Percentiles rank a stretch among this genome's conserved stretches.
Conservation (phyloP, 2,797 vertebrate genomes). For the Anguilla marmorata region DNA sequence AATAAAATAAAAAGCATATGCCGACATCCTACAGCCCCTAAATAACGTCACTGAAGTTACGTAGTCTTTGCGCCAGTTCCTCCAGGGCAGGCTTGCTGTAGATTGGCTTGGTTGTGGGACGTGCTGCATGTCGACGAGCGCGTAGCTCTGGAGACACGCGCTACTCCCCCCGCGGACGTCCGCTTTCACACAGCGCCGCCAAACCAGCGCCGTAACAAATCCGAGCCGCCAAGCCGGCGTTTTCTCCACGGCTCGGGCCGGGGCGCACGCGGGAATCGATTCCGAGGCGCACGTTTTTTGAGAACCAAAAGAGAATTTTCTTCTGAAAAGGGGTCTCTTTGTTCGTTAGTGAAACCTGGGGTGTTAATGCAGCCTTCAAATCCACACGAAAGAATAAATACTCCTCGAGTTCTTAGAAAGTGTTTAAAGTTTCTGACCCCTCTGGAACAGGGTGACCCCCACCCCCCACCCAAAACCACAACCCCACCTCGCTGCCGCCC, state of each 20-base stretch:
- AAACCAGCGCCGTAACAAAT: too few species aligned
- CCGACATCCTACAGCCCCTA: slow-evolving; percentile 35
- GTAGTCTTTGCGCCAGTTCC: slow-evolving; percentile 30
- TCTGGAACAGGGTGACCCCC: slow-evolving; percentile 28
- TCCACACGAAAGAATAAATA: slow-evolving; percentile 46
- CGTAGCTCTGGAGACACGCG: slow-evolving; percentile 20
- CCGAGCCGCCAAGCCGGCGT: slow-evolving; percentile 26
- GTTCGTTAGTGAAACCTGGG: slow-evolving; percentile 41
- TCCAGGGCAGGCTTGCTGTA: slow-evolving; percentile 36
- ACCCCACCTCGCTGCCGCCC: slow-evolving; percentile 39
- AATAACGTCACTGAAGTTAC: slow-evolving; percentile 37
- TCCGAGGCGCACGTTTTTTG: neutral
- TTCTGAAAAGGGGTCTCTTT: slow-evolving; percentile 7
- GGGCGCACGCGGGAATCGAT: neutral
- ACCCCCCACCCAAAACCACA: neutral
- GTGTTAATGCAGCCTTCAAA: slow-evolving; percentile 38
- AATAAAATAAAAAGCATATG: slow-evolving; percentile 17
- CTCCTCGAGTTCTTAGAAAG: slow-evolving; percentile 38
- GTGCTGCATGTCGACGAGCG: slow-evolving; percentile 23
- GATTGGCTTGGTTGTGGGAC: slow-evolving; percentile 40
- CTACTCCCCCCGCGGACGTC: slow-evolving; percentile 36
- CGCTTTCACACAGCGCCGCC: slow-evolving; percentile 34
- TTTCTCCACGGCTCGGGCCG: neutral
- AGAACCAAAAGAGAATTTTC: neutral
- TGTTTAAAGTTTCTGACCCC: slow-evolving; percentile 29